These are phyloP conservation scores for Saturnia pavonia DNA, from an alignment of 2,888 invertebrate species.

Conservation along the genomic window DNA sequence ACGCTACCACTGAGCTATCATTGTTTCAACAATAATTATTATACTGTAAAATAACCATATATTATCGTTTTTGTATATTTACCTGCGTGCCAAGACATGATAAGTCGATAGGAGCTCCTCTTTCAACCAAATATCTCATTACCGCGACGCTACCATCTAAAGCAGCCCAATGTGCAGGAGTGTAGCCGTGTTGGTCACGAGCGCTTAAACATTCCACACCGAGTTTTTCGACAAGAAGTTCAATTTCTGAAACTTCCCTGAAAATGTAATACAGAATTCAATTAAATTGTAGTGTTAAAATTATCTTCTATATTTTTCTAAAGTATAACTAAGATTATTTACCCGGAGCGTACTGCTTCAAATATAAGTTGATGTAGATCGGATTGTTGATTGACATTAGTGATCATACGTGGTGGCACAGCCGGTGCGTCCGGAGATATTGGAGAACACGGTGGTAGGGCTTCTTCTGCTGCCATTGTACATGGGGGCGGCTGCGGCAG, in stretches of 20 bases:
- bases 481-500: slow-evolving; percentile 90
- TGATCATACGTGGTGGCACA: slow-evolving; percentile 64
- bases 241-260: slow-evolving; percentile 92
- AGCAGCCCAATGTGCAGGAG: slow-evolving; percentile 96
- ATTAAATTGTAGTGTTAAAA: background rate
- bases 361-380: slow-evolving; percentile 87
- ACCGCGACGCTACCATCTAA: slow-evolving; percentile 95
- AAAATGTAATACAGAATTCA: slow-evolving; percentile 1
- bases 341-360: slow-evolving; percentile 93
- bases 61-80: too few relatives aligned
- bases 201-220: slow-evolving; percentile 89
- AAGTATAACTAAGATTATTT: slow-evolving; percentile 36
- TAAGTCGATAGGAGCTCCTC: slow-evolving; percentile 91
- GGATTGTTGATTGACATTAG: slow-evolving; percentile 68
- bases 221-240: slow-evolving; percentile 90
- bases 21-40: too few relatives aligned
- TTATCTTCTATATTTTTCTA: background rate
- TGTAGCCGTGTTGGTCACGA: slow-evolving; percentile 95
- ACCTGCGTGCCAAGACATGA: slow-evolving; percentile 92
- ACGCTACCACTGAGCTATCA: too few relatives aligned
- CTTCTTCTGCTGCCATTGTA: slow-evolving; percentile 88
- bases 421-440: slow-evolving; percentile 72
- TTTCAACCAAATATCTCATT: slow-evolving; percentile 92
- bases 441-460: slow-evolving; percentile 72
- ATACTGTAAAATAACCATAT: too few relatives aligned